Base-by-base conservation (phyloP, 2,113 vertebrate species). In the Empidonax traillii region DNA sequence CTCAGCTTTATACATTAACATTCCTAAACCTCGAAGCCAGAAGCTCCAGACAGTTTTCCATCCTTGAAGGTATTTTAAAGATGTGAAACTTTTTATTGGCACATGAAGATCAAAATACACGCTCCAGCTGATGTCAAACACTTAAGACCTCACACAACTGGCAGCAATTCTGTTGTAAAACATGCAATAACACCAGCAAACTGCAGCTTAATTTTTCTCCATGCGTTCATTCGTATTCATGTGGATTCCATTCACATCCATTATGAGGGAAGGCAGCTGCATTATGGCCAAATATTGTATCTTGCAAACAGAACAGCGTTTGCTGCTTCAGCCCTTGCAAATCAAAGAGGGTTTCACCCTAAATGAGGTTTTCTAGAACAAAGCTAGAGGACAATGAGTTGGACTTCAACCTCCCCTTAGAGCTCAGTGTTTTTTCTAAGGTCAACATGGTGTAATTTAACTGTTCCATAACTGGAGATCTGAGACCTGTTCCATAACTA, bases 141-240 rank as follows among this genome's bases (percentile, higher is more conserved):
- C 78, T 83, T 66, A 23, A 95, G 83, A 62, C 72, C 87, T 41
- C 86, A 67, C 88, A 73, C 46, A 86, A 80, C 63, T 55, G 79
- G 86, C 85, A 95, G 87, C 91, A 90, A 21, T 87, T 62, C 87
- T 74, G 63, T 3, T 72, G 69, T 55, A 89, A 82, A 94, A 87
- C 2, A 3, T 19, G 25, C 72, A 91, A 8, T 80, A 93, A 87
- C 6, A 76, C 43, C 73, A 93, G 53, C 74, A 95, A 94, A 90
- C 13, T 19, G 52, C 87, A 56, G 89, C 78, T 89, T 89, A 46
- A 90, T 95, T 87, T 51, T 87, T 30, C 81, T 95, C 74, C 5
- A 3, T 8, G 1, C 20, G 0, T 92, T 82, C 81, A 89, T 95
- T 91, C 56, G 12, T 84, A 92, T 92, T 91, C 77, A 49, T 8